These are phyloP conservation scores for Bombus haemorrhoidalis DNA, from an alignment of 1,140 invertebrate species.

Conservation along the genomic window DNA sequence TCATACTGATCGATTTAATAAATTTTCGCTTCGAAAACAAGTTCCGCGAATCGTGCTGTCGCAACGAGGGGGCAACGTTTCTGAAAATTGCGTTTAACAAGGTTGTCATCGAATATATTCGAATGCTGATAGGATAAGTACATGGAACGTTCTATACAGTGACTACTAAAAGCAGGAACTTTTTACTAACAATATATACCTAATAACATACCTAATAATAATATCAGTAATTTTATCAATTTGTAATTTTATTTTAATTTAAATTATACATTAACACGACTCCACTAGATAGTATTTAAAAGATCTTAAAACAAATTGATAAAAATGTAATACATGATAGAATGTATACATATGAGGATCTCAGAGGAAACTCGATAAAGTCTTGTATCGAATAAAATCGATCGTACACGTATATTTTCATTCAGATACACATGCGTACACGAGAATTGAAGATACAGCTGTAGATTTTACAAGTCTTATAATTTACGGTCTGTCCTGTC, in stretches of 20 bases:
- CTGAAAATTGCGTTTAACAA: neutral
- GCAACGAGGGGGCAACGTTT: conserved; percentile 3
- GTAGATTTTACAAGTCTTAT: conserved; percentile 12
- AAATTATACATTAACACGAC: too few species aligned
- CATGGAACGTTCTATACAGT: too few species aligned
- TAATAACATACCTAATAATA: too few species aligned
- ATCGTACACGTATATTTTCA: neutral
- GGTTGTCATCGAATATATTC: too few species aligned
- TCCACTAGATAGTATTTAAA: too few species aligned
- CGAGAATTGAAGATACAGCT: neutral
- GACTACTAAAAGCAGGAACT: too few species aligned
- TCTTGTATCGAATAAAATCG: neutral
- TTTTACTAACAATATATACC: too few species aligned
- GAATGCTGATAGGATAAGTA: neutral
- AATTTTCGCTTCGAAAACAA: neutral
- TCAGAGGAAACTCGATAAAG: neutral
- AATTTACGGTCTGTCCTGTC: conserved; percentile 4
- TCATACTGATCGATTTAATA: neutral
- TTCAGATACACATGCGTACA: neutral
- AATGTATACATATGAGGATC: neutral
- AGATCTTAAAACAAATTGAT: neutral
- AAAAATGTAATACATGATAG: neutral
- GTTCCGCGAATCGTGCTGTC: conserved; percentile 46
- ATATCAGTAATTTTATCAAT: too few species aligned
- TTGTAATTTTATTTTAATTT: too few species aligned